Percentiles rank a stretch among this genome's conserved stretches.
phyloP scores from a whole-genome alignment of 2,113 vertebrate genomes.

The Bettongia penicillata region DNA sequence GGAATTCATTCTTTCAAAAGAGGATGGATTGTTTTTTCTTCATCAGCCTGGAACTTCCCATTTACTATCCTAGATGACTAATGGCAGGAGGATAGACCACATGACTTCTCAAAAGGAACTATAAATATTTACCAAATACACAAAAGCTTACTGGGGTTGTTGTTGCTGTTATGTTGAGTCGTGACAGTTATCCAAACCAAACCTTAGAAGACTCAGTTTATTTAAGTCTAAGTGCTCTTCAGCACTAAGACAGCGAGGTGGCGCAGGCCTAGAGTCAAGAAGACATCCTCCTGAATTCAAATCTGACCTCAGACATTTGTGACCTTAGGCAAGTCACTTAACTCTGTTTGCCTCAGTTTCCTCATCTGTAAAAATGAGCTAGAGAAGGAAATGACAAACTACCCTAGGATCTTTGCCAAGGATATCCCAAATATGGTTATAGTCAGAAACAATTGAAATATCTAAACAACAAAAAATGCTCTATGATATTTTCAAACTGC shows the following conservation, averaged over 20 bases:
- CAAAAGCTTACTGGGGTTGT: neutral
- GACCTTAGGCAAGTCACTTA: neutral
- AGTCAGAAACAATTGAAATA: neutral
- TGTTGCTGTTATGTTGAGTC: neutral
- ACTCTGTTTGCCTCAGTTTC: neutral
- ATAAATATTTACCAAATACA: neutral
- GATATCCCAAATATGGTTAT: neutral
- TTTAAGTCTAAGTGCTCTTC: neutral
- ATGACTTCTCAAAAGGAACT: neutral
- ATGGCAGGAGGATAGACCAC: neutral
- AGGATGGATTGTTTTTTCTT: neutral
- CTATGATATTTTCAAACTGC: neutral
- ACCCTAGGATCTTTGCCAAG: neutral
- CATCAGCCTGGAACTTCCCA: neutral
- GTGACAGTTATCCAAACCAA: neutral
- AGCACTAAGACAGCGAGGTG: neutral
- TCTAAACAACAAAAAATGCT: neutral
- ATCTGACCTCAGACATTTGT: neutral
- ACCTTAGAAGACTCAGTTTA: neutral
- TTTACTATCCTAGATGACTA: neutral
- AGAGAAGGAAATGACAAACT: neutral
- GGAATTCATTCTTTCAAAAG: neutral
- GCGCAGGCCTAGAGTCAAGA: neutral
- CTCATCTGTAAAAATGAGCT: neutral
- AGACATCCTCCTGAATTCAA: neutral